These are phyloP conservation scores for Mus spicilegus DNA, from an alignment of 2,113 vertebrate genomes.

Conservation along the genomic window DNA sequence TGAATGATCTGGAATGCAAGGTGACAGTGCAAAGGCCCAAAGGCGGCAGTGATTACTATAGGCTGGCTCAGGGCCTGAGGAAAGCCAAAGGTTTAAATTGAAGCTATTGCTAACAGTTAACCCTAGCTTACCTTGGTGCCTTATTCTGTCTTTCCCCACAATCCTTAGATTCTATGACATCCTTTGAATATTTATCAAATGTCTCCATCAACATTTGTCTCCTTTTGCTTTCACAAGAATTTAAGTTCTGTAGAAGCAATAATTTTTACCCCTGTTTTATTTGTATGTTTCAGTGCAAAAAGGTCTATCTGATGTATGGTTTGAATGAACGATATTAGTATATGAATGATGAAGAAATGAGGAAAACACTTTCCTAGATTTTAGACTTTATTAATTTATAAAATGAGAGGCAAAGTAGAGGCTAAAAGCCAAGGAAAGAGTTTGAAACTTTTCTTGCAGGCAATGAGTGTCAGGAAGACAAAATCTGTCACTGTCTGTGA, in stretches of 20 bases:
- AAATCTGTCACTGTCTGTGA: background rate
- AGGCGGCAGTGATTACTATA: background rate
- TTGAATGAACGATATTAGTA: background rate
- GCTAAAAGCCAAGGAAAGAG: background rate
- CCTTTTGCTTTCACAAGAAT: background rate
- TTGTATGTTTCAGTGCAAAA: background rate
- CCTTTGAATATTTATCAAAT: background rate
- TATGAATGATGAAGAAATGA: background rate
- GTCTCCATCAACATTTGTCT: background rate
- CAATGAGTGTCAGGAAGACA: background rate
- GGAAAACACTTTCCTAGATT: background rate
- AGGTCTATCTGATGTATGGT: background rate
- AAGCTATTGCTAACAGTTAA: background rate
- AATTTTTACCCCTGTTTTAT: background rate
- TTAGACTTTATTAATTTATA: conserved; percentile 22
- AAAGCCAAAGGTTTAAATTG: background rate
- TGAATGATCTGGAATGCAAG: background rate
- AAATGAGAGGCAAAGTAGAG: background rate
- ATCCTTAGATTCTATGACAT: background rate
- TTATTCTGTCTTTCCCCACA: background rate
- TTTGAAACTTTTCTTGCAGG: background rate
- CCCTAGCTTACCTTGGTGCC: no score
- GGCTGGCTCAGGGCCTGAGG: background rate
- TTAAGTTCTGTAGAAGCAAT: background rate
- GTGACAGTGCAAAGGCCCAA: background rate